Base-by-base conservation (phyloP, 2,113 vertebrate species). In the Bufo gargarizans region DNA sequence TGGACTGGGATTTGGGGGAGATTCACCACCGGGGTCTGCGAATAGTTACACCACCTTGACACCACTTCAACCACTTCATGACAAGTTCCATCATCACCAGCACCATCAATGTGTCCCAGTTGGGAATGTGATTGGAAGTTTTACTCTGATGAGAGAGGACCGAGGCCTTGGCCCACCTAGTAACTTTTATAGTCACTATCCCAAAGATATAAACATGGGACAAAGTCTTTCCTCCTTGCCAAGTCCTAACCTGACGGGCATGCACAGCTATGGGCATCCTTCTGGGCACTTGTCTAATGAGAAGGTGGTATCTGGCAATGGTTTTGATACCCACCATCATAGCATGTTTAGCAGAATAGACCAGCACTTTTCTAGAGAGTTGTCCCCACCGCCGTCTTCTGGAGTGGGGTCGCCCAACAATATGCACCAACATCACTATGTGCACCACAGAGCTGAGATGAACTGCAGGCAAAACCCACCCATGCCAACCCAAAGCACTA, bases 71-170 rank as follows among this genome's bases (percentile, higher is more conserved):
- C 96, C 96, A 0, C 94, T 96, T 8, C 95, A 96, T 0, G 96
- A 96, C 91, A 96, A 96, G 92, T 96, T 96, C 91, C 91, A 90
- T 83, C 95, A 95, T 86, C 93, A 89, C 49, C 90, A 88, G 47
- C 91, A 93, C 72, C 95, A 96, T 89, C 95, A 95, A 22, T 96
- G 95, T 88, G 91, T 96, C 77, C 95, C 96, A 0, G 95, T 96
- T 92, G 95, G 96, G 90, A 97, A 96, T 3, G 95, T 97, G 71
- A 95, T 96, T 2, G 96, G 96, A 78, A 96, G 95, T 93, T 96
- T 97, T 90, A 96, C 96, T 47, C 95, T 96, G 56, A 96, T 96
- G 95, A 93, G 95, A 0, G 96, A 97, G 67, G 95, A 96, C 77
- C 89, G 95, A 49, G 93, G 94, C 78, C 93, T 96, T 56, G 89